Conservation (phyloP, 2,888 invertebrate genomes). For the Nomada ferruginata region DNA sequence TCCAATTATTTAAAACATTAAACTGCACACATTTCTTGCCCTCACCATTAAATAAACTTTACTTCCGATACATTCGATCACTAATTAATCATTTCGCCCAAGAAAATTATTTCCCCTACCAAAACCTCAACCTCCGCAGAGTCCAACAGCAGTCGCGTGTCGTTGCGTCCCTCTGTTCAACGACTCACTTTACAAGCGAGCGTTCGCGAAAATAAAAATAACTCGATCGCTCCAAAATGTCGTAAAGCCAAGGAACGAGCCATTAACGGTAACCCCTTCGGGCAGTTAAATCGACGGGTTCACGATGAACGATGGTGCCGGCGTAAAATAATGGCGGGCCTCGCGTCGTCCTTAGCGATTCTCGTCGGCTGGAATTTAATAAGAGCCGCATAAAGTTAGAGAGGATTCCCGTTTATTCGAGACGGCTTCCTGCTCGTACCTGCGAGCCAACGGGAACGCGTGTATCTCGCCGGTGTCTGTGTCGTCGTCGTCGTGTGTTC, state of each 20-base stretch:
- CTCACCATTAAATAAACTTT: no score
- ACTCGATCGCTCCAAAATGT: neutral
- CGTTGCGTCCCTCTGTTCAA: no score
- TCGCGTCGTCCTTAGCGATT: conserved; percentile 71
- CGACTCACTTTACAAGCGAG: no score
- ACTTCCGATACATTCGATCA: no score
- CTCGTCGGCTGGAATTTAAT: conserved; percentile 77
- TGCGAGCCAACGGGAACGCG: conserved; percentile 53
- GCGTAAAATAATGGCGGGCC: conserved; percentile 63
- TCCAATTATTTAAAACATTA: no score
- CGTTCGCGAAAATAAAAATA: neutral
- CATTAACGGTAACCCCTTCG: conserved; percentile 18
- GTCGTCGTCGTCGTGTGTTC: neutral
- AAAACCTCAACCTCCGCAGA: no score
- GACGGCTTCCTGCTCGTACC: conserved; percentile 54
- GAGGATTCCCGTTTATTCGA: conserved; percentile 72
- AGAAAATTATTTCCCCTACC: no score
- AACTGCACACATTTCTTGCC: no score
- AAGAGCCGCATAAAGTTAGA: conserved; percentile 76
- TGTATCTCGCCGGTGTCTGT: conserved; percentile 1
- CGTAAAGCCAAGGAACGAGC: neutral
- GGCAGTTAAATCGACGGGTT: conserved; percentile 56
- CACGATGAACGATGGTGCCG: conserved; percentile 44
- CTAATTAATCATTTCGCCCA: no score
- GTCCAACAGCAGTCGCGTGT: no score